Base-by-base conservation (phyloP, 2,888 invertebrate genomes). In the Lepidonotus clava region DNA sequence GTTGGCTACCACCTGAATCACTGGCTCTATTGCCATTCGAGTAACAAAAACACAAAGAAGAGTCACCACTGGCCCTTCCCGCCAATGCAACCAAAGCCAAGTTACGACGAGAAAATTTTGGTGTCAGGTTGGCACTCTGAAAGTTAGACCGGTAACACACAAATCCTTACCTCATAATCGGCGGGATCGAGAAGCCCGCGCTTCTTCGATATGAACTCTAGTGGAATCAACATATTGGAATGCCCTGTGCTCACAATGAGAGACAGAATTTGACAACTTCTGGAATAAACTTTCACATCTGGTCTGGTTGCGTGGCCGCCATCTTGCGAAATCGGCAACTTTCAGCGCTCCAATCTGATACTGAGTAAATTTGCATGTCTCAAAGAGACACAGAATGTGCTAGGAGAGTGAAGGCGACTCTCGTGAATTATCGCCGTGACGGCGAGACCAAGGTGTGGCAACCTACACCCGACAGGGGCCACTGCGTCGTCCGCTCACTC, bases 221-320 rank as follows among this genome's bases (percentile, higher is more conserved):
- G 38, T 51, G 83, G 83, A 56, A 83, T 56, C 83, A 83, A 83
- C 83, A 83, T 83, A 1, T 83, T 83, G 83, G 80, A 80, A 80
- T 80, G 80, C 2, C 11, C 28, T 32, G 6, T 28, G 18, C 24
- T 28, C 80, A 41, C 8, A 32, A 5, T 46, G 32, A 32, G 28
- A 46, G 51, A 28, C 28, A n/a, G 32, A 46, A 80, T 46, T 24
- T 0, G 41, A 28, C 24, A 21, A 80, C 4, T 71, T 71, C 71
- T 71, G 34, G 21, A 32, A 1, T 14, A 38, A 34, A 36, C 71
- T 0, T 24, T 38, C 38, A 71, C 71, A 71, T 71, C 71, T 71
- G 71, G 4, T 36, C 71, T 34, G 21, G 71, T 71, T 38, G 36
- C 36, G 5, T 21, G 36, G 71, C 34, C 71, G 71, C 34, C 71